These are phyloP conservation scores for Cacoxenus indagator DNA, from an alignment of 2,888 invertebrate genomes.

Conservation along the genomic window DNA sequence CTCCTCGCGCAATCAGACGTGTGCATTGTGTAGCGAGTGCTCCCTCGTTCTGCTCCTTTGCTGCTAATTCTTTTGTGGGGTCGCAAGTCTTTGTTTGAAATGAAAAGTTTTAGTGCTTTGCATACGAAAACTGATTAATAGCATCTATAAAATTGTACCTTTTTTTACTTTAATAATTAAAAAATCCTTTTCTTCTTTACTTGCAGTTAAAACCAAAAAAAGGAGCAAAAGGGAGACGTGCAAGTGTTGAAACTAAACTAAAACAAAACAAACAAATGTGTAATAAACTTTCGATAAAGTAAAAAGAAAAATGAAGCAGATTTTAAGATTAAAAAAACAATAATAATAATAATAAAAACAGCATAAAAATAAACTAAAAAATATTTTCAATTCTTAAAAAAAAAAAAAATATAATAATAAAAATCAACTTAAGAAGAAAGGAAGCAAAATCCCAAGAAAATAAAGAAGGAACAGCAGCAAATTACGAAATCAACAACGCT, in stretches of 20 bases:
- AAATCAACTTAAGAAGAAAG: slow-evolving; percentile 60
- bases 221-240: neutral
- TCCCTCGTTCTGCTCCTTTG: neutral
- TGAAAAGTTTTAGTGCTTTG: neutral
- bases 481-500: slow-evolving; percentile 31
- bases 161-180: neutral
- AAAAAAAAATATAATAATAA: slow-evolving; percentile 24
- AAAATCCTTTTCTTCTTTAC: neutral
- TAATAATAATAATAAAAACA: slow-evolving; percentile 29
- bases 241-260: slow-evolving; percentile 16
- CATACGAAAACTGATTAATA: no score
- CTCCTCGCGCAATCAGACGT: neutral
- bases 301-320: slow-evolving; percentile 20
- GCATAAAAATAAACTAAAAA: slow-evolving; percentile 33
- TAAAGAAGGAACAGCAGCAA: slow-evolving; percentile 29
- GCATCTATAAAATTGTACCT: no score
- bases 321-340: slow-evolving; percentile 25
- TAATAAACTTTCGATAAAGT: slow-evolving; percentile 32
- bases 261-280: slow-evolving; percentile 18
- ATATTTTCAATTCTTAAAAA: slow-evolving; percentile 26
- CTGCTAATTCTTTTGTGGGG: neutral
- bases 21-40: neutral
- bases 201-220: slow-evolving; percentile 33
- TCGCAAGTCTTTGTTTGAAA: neutral
- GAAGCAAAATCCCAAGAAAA: slow-evolving; percentile 43